These are phyloP conservation scores for Aphidius gifuensis DNA, from an alignment of 1,140 invertebrate species.

Conservation along the genomic window DNA sequence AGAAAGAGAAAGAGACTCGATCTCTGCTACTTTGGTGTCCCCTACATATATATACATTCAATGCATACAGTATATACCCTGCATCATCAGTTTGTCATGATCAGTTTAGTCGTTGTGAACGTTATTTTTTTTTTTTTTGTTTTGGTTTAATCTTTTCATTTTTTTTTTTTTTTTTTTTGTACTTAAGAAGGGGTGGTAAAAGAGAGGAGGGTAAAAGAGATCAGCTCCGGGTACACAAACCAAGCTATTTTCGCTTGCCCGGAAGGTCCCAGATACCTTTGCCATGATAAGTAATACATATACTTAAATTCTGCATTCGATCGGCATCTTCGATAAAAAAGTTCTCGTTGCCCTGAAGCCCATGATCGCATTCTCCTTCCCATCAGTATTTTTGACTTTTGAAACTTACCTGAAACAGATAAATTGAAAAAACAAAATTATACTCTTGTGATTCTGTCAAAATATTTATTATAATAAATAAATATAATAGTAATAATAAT, in stretches of 20 bases:
- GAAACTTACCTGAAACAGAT: slow-evolving; percentile 31
- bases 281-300: slow-evolving; percentile 23
- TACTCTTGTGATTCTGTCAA: not conserved
- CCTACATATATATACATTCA: not conserved
- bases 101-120: not conserved
- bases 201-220: no score
- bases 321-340: slow-evolving; percentile 18
- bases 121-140: not conserved
- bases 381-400: not conserved
- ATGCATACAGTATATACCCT: not conserved
- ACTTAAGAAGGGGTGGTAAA: no score
- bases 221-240: no score
- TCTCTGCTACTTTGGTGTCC: not conserved
- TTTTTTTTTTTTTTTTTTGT: not conserved
- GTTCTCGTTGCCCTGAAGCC: slow-evolving; percentile 18
- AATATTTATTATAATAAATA: slow-evolving; percentile 1
- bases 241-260: slow-evolving; percentile 18
- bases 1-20: not conserved
- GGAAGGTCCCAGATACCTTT: slow-evolving; percentile 19
- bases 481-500: not conserved
- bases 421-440: slow-evolving; percentile 14
- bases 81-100: not conserved
- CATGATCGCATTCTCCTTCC: not conserved
- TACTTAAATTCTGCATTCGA: slow-evolving; percentile 25
- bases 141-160: not conserved